Conservation (phyloP, 2,888 invertebrate genomes). For the Epirrhoe tristata region DNA sequence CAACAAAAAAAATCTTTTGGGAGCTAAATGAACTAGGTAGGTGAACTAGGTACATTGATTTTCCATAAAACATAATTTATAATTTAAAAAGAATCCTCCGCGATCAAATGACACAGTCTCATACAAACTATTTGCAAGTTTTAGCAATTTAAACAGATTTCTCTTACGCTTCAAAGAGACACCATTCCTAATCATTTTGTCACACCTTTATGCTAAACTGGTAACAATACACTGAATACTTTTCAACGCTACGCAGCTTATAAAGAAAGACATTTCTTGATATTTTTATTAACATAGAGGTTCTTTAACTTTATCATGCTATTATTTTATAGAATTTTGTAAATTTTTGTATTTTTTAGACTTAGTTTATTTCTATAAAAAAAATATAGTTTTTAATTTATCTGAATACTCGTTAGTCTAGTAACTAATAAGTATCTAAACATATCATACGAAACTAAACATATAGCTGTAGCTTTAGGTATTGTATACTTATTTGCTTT, state of each 20-base stretch:
- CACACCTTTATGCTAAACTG: constrained; percentile 9
- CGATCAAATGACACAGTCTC: not conserved
- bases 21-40: no score
- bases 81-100: not conserved
- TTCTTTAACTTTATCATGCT: constrained; percentile 26
- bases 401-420: constrained; percentile 20
- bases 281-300: constrained; percentile 8
- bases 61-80: no score
- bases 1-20: no score
- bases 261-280: not conserved
- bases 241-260: not conserved
- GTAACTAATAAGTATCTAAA: constrained; percentile 3
- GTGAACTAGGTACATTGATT: no score
- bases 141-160: constrained; percentile 7
- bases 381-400: constrained; percentile 3
- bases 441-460: constrained; percentile 32
- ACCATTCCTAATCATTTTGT: constrained; percentile 8
- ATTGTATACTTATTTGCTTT: constrained; percentile 29
- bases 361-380: constrained; percentile 7
- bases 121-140: not conserved
- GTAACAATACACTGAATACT: not conserved
- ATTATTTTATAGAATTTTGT: constrained; percentile 9
- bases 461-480: constrained; percentile 22
- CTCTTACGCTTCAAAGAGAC: constrained; percentile 1
- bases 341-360: constrained; percentile 11